phyloP scores from a whole-genome alignment of 2,888 invertebrate species.

The Noctua janthina region DNA sequence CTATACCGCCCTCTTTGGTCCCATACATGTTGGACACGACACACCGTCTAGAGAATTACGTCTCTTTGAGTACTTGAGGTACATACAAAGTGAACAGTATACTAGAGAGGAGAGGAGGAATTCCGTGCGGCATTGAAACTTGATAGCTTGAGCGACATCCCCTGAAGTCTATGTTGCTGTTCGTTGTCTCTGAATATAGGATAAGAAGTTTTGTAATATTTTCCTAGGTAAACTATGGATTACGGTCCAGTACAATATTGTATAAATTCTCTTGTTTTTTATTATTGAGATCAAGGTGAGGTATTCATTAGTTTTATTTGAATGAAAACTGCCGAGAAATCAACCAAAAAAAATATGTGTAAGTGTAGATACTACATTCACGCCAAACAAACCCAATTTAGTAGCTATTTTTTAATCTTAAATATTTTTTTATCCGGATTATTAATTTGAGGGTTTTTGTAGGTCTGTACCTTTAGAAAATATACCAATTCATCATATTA shows the following conservation, averaged over 20 bases:
- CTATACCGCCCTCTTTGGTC: constrained; percentile 23
- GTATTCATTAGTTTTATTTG: too few relatives aligned
- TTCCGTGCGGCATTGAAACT: constrained; percentile 55
- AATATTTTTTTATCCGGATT: neutral
- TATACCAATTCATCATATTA: neutral
- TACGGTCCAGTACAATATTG: too few relatives aligned
- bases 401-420: neutral
- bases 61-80: constrained; percentile 44
- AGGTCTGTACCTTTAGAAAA: neutral
- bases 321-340: too few relatives aligned
- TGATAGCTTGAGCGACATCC: constrained; percentile 44
- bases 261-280: too few relatives aligned
- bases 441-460: neutral
- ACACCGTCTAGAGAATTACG: constrained; percentile 51
- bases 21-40: constrained; percentile 41
- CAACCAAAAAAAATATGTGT: too few relatives aligned
- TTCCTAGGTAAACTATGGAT: neutral
- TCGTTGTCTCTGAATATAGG: constrained; percentile 1
- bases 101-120: constrained; percentile 34
- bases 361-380: too few relatives aligned
- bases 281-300: too few relatives aligned
- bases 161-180: constrained; percentile 21
- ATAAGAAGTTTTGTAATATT: constrained; percentile 10
- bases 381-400: neutral
- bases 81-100: constrained; percentile 57